Percentiles rank a stretch among this genome's conserved stretches.
These are phyloP conservation scores for Xestia c-nigrum DNA, from an alignment of 2,888 invertebrate species.

Conservation along the genomic window DNA sequence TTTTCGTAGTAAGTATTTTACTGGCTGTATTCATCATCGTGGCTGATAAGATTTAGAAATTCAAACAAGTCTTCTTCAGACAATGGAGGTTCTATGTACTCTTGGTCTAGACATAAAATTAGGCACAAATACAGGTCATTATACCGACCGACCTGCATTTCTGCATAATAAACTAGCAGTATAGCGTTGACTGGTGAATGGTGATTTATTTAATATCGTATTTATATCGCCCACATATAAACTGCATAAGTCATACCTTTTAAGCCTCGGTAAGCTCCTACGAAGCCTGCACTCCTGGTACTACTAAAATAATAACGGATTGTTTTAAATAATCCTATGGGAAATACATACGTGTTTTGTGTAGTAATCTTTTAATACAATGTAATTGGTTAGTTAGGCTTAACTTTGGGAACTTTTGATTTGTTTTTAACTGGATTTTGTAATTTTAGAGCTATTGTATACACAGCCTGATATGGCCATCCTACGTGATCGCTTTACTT, in stretches of 20 bases:
- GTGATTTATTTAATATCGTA: constrained; percentile 52
- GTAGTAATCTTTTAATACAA: constrained; percentile 39
- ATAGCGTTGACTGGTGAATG: constrained; percentile 44
- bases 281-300: constrained; percentile 26
- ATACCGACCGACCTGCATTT: constrained; percentile 57
- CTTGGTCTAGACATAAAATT: constrained; percentile 50
- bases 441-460: constrained; percentile 28
- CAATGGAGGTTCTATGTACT: constrained; percentile 32
- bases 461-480: background rate
- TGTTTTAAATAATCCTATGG: constrained; percentile 45
- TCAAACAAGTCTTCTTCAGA: constrained; percentile 33
- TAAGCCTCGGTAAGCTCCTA: constrained; percentile 11
- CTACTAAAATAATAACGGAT: constrained; percentile 37
- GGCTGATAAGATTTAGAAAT: constrained; percentile 29
- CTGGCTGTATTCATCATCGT: constrained; percentile 15
- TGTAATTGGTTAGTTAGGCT: constrained; percentile 28
- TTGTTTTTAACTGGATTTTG: constrained; percentile 18
- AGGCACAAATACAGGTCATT: constrained; percentile 42
- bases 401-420: constrained; percentile 26
- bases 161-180: constrained; percentile 52
- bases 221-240: constrained; percentile 52
- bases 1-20: constrained; percentile 9
- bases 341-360: constrained; percentile 44
- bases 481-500: background rate
- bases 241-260: constrained; percentile 24